Evolutionary conservation across 1,140 invertebrate species (phyloP), one percentile per base, ranked within the genome.

Genomic region (Trinorchestia longiramus): DNA sequence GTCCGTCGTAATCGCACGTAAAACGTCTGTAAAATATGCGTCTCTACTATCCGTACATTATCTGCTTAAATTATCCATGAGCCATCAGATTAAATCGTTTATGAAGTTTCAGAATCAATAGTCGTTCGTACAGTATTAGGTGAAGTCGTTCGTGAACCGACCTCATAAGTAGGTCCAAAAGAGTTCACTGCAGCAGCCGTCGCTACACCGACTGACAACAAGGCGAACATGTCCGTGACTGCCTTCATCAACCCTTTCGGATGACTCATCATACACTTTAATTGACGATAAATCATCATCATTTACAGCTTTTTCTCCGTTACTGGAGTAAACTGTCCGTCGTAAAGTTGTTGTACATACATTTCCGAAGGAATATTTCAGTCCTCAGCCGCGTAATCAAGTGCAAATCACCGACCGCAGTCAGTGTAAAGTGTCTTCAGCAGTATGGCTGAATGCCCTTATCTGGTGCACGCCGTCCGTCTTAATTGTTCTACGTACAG

Each of bases 241-340:
- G 62, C 62, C 28, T 77, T 77, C 28, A 77, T 77, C 62, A 28
- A 77, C 15, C 36, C 28, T 77, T 77, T 77, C 62, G 36, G 62
- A 3, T 77, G 15, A 77, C 62, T 36, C 62, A 77, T 77, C 62
- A 28, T 36, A 23, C 62, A 36, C 15, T 3, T n/a, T 77, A 77
- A 77, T 77, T 77, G 62, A 77, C 62, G 62, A 77, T 77, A 77
- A 77, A 77, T 77, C 62, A 77, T 77, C 62, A 77, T 77, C 36
- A 77, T 77, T 77, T 77, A 28, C 62, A 77, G 36, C 62, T 77
- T 77, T 11, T 77, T 23, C 62, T 11, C 62, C 62, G 62, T 77
- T 77, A 77, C 36, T 77, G 62, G 62, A 77, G 62, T 77, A 77
- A 77, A 77, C 62, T 77, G 28, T 77, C 62, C 62, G 62, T 77